Evolutionary conservation across 1,140 invertebrate species (phyloP).

Genomic region (Meloidogyne floridensis): DNA sequence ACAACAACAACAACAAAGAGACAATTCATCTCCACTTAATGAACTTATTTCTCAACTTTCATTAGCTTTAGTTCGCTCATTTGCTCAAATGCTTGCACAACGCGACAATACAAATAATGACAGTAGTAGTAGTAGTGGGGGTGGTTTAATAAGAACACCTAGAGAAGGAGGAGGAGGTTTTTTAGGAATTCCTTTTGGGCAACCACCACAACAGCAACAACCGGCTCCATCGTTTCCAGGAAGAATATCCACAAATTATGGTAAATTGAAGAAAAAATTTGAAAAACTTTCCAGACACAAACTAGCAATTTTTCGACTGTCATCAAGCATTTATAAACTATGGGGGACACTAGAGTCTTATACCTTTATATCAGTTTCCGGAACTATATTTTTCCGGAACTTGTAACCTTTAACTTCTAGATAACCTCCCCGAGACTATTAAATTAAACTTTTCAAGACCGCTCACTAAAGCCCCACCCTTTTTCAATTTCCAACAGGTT

Average conservation of each 20-base stretch:
- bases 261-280: neutral
- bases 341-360: too few species aligned
- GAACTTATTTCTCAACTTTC: slow-evolving; percentile 27
- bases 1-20: neutral
- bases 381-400: too few species aligned
- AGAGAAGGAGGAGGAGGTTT: neutral
- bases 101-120: slow-evolving; percentile 9
- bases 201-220: neutral
- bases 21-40: slow-evolving; percentile 17
- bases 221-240: neutral
- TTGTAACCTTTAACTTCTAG: too few species aligned
- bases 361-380: too few species aligned
- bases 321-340: too few species aligned
- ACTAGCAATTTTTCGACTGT: too few species aligned
- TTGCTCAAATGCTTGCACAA: slow-evolving; percentile 23
- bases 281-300: neutral
- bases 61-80: slow-evolving; percentile 19
- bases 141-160: neutral
- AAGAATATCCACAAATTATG: slow-evolving; percentile 14
- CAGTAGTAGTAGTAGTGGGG: neutral
- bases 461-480: too few species aligned
- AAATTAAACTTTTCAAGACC: too few species aligned
- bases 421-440: too few species aligned
- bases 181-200: slow-evolving; percentile 9
- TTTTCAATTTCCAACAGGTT: neutral